Evolutionary conservation across 2,797 vertebrate genomes (phyloP).

Genomic region (Melanotaenia pygmaea): DNA sequence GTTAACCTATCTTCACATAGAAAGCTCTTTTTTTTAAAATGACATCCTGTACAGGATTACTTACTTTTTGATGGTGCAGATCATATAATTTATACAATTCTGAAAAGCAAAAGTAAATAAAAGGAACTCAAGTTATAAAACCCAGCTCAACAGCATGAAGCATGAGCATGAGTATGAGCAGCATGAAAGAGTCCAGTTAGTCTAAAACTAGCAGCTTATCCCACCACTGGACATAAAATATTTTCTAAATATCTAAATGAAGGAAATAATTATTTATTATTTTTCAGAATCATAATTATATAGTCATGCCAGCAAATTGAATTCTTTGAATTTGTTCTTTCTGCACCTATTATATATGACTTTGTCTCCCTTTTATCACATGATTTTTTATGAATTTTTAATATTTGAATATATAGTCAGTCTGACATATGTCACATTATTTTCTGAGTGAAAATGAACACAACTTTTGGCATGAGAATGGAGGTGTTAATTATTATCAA

Average conservation of each 20-base stretch:
- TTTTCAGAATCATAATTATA: too few species aligned
- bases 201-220: neutral
- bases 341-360: neutral
- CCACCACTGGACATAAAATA: neutral
- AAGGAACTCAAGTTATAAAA: neutral
- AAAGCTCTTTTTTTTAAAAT: too few species aligned
- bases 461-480: neutral
- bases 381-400: neutral
- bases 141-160: neutral
- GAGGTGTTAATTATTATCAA: conserved; percentile 15
- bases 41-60: too few species aligned
- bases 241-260: neutral
- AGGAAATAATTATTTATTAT: too few species aligned
- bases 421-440: neutral
- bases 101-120: neutral
- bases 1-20: too few species aligned
- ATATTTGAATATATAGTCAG: too few species aligned
- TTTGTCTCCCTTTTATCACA: neutral
- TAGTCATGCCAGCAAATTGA: too few species aligned
- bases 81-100: too few species aligned
- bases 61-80: too few species aligned
- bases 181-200: too few species aligned
- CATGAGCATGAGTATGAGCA: too few species aligned
- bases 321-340: too few species aligned
- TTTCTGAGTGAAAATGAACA: neutral